These are phyloP conservation scores for Helicoverpa armigera DNA, from an alignment of 1,140 invertebrate species.

Conservation along the genomic window DNA sequence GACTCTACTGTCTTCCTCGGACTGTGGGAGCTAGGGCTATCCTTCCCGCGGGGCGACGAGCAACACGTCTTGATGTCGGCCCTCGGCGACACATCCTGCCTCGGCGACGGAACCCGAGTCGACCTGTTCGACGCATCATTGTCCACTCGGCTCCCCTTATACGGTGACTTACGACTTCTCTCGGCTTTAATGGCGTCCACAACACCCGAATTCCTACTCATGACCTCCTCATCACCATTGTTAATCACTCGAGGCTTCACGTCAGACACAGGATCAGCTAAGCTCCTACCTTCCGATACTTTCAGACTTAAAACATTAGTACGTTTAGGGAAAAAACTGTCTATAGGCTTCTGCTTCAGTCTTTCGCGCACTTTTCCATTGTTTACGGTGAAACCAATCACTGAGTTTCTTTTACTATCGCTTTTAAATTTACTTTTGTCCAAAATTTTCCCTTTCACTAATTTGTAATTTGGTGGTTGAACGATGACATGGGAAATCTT, in stretches of 20 bases:
- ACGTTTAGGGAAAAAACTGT: slow-evolving; percentile 64
- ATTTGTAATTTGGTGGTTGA: slow-evolving; percentile 82
- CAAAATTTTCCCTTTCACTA: slow-evolving; percentile 73
- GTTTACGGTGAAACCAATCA: slow-evolving; percentile 40
- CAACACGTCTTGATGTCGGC: slow-evolving; percentile 64
- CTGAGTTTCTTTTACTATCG: slow-evolving; percentile 47
- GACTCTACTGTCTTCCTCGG: slow-evolving; percentile 69
- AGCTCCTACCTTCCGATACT: slow-evolving; percentile 49
- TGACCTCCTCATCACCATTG: slow-evolving; percentile 59
- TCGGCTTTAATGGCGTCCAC: slow-evolving; percentile 65
- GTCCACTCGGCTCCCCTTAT: slow-evolving; percentile 56
- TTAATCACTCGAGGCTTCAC: slow-evolving; percentile 46
- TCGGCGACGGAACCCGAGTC: slow-evolving; percentile 48
- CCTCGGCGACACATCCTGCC: slow-evolving; percentile 54
- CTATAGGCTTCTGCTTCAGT: slow-evolving; percentile 70
- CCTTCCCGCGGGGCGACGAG: slow-evolving; percentile 59
- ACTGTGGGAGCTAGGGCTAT: slow-evolving; percentile 64
- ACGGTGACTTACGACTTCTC: slow-evolving; percentile 51
- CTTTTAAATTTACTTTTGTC: slow-evolving; percentile 66
- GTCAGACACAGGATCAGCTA: slow-evolving; percentile 41
- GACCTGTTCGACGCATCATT: slow-evolving; percentile 62
- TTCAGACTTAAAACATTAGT: slow-evolving; percentile 58
- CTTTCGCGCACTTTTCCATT: slow-evolving; percentile 57
- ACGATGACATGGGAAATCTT: slow-evolving; percentile 79
- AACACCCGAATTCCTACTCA: slow-evolving; percentile 73